Evolutionary conservation across 2,113 vertebrate species (phyloP).

Genomic region (Gorsachius goisagi): DNA sequence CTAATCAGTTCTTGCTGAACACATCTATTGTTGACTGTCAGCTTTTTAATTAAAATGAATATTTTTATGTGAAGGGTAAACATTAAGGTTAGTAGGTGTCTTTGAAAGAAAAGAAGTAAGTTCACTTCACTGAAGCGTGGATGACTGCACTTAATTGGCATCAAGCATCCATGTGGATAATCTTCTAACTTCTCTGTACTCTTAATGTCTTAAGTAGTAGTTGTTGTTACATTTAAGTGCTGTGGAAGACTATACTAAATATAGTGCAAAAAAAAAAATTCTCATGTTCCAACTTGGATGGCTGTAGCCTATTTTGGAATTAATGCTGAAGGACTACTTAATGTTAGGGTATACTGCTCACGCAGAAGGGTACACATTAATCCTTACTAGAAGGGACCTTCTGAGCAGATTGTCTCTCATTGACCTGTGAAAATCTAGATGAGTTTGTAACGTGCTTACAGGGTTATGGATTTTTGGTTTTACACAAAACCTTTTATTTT

Average conservation of each 20-base stretch:
- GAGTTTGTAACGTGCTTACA: neutral
- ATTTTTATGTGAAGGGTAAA: neutral
- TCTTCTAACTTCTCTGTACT: neutral
- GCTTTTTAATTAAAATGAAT: neutral
- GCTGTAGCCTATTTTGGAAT: neutral
- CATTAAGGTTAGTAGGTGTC: neutral
- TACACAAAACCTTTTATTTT: neutral
- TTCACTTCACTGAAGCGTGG: neutral
- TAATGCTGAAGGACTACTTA: neutral
- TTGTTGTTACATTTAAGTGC: neutral
- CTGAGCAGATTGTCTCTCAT: neutral
- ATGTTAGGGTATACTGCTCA: fast-evolving
- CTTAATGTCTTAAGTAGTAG: neutral
- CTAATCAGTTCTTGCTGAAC: neutral
- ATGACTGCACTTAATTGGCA: neutral
- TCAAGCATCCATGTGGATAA: neutral
- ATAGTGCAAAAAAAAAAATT: no score
- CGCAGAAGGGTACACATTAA: fast-evolving
- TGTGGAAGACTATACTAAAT: no score
- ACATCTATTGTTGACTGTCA: neutral
- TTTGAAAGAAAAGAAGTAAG: neutral
- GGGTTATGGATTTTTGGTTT: neutral
- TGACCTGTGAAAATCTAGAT: neutral
- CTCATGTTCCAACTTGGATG: neutral
- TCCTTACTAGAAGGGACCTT: neutral